These are phyloP conservation scores for Rotaria magnacalcarata DNA, from an alignment of 2,888 invertebrate species.

Conservation along the genomic window DNA sequence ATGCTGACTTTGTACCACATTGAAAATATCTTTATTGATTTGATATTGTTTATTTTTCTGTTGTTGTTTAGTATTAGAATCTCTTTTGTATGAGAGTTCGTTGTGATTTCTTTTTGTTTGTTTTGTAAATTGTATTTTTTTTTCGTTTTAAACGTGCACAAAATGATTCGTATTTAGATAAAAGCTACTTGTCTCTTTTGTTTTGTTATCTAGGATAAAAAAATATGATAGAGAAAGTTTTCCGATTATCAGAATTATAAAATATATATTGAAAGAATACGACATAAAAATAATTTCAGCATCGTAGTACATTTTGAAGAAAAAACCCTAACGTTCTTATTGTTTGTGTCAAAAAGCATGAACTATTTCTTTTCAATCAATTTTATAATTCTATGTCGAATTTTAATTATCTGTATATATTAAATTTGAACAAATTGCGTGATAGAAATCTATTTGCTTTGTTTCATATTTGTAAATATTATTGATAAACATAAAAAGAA, in stretches of 20 bases:
- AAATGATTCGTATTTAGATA: background rate
- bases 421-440: background rate
- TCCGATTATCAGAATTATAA: background rate
- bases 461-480: background rate
- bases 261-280: background rate
- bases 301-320: too few species aligned
- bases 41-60: background rate
- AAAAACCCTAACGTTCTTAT: too few species aligned
- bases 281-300: too few species aligned
- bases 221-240: background rate
- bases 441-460: background rate
- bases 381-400: background rate
- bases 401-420: background rate
- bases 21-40: background rate
- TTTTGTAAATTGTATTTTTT: background rate
- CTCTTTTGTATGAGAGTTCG: background rate
- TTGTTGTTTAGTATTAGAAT: slow-evolving; percentile 5
- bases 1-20: slow-evolving; percentile 10
- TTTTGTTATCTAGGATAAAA: background rate
- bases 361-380: background rate
- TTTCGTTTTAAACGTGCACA: background rate
- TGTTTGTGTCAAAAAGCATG: too few species aligned
- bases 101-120: background rate
- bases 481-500: background rate
- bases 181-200: background rate